These are phyloP conservation scores for Apodemia mormo DNA, from an alignment of 2,888 invertebrate genomes.

Conservation along the genomic window DNA sequence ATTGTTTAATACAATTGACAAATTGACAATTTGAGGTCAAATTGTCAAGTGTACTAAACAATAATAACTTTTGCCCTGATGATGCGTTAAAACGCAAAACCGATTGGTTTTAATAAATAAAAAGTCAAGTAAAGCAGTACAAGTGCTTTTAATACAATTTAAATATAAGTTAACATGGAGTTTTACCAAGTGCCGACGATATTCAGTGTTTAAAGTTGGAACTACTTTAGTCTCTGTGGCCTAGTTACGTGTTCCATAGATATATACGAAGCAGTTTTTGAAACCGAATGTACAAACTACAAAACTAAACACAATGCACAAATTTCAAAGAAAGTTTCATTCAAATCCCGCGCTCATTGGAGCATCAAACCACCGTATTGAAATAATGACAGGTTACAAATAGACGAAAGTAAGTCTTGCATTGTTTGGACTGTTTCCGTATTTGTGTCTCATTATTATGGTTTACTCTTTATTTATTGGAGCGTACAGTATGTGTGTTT, in stretches of 20 bases:
- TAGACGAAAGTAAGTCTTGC: conserved; percentile 62
- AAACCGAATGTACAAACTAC: conserved; percentile 11
- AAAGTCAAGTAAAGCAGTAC: too few species aligned
- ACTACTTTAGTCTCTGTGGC: background rate
- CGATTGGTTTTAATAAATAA: too few species aligned
- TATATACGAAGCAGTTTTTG: background rate
- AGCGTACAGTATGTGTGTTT: conserved; percentile 40
- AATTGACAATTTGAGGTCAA: too few species aligned
- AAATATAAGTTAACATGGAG: too few species aligned
- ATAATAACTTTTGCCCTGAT: too few species aligned
- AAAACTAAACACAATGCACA: conserved; percentile 33
- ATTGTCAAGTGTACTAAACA: too few species aligned
- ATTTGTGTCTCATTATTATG: conserved; percentile 41
- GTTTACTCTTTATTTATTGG: conserved; percentile 44
- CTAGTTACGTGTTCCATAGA: background rate
- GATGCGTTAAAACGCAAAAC: too few species aligned
- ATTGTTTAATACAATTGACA: too few species aligned
- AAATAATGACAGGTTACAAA: conserved; percentile 71
- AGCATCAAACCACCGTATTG: conserved; percentile 64
- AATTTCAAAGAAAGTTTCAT: conserved; percentile 53
- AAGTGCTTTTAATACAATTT: too few species aligned
- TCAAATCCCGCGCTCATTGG: conserved; percentile 54
- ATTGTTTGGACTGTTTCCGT: conserved; percentile 50
- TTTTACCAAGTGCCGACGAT: too few species aligned
- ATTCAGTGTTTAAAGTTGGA: too few species aligned